Conservation (phyloP, 2,113 vertebrate species). For the Erythrolamprus reginae region DNA sequence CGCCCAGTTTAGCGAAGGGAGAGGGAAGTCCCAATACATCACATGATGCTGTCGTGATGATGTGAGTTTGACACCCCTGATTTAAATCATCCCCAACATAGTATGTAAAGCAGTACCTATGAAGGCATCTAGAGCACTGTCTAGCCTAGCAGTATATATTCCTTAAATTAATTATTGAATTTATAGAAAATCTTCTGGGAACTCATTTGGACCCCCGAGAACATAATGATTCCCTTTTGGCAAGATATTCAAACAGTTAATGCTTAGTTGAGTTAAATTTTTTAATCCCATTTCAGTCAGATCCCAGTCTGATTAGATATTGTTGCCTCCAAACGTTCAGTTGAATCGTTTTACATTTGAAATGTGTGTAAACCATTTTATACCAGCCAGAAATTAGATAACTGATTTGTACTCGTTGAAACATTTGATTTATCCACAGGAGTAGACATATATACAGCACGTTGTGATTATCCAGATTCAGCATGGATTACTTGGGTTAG, state of each 20-base stretch:
- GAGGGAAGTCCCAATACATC: too few relatives aligned
- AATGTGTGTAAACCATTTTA: neutral
- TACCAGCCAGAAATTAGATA: neutral
- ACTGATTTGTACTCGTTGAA: neutral
- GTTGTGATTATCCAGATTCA: neutral
- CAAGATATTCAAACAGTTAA: neutral
- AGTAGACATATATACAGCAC: neutral
- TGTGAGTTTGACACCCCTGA: too few relatives aligned
- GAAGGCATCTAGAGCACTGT: neutral
- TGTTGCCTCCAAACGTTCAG: neutral
- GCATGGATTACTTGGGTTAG: neutral
- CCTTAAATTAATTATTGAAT: neutral
- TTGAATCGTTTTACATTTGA: neutral
- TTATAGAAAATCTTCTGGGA: neutral
- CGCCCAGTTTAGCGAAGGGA: too few relatives aligned
- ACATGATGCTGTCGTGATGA: too few relatives aligned
- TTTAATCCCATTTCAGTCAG: neutral
- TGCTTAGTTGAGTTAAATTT: neutral
- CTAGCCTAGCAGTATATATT: neutral
- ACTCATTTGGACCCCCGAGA: neutral
- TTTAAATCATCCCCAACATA: neutral
- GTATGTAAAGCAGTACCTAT: neutral
- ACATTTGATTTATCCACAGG: neutral
- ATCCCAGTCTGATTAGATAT: neutral
- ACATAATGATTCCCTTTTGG: neutral